A percentile compares a stretch with the other conserved stretches of the same genome.
phyloP scores from a whole-genome alignment of 2,888 invertebrate genomes.

The Apamea crenata region DNA sequence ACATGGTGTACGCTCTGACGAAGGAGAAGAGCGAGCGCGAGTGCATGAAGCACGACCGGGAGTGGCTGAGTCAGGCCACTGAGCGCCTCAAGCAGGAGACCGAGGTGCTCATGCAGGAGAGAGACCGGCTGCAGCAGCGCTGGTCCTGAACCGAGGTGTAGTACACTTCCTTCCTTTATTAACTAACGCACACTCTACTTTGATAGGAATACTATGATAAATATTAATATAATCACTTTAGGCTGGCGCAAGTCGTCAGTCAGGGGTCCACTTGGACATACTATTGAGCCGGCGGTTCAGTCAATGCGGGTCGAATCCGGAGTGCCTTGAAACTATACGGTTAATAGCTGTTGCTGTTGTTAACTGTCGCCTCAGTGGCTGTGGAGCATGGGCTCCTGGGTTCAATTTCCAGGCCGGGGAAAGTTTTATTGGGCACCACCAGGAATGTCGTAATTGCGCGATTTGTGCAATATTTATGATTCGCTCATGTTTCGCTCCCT shows the following conservation, averaged over 20 bases:
- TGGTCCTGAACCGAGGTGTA: conserved; percentile 77
- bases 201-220: neutral
- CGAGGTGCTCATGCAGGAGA: conserved; percentile 75
- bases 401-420: neutral
- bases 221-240: neutral
- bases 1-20: conserved; percentile 75
- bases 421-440: neutral
- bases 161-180: neutral
- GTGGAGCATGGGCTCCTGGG: neutral
- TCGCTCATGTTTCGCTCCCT: too few species aligned
- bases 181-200: too few species aligned
- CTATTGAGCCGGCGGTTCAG: neutral
- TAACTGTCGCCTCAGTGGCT: too few species aligned
- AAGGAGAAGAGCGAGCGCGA: conserved; percentile 73
- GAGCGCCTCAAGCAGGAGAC: conserved; percentile 77
- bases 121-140: conserved; percentile 74
- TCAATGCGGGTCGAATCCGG: neutral
- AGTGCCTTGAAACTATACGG: too few species aligned
- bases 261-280: neutral
- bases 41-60: conserved; percentile 68
- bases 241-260: neutral
- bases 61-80: conserved; percentile 74
- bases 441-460: neutral
- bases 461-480: neutral
- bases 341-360: neutral